Conservation (phyloP, 1,140 invertebrate species). For the Eulimnadia texana region DNA sequence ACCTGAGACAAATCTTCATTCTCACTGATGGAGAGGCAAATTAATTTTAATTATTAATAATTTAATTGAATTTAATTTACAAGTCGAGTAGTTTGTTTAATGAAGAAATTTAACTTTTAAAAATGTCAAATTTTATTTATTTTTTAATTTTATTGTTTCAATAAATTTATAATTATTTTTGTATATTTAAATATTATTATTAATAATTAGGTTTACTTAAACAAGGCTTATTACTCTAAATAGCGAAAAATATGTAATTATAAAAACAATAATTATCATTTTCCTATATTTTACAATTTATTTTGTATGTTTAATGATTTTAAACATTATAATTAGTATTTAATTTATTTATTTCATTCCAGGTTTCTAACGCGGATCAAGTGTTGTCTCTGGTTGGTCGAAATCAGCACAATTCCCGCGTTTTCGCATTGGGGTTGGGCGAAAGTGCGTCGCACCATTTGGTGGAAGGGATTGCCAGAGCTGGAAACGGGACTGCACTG, state of each 20-base stretch:
- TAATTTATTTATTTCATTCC: not conserved
- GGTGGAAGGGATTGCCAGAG: conserved; percentile 29
- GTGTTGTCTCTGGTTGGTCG: conserved; percentile 24
- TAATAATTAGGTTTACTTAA: too few species aligned
- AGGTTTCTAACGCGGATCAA: conserved; percentile 24
- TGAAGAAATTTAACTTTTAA: not conserved
- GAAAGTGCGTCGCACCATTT: conserved; percentile 26
- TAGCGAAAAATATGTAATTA: too few species aligned
- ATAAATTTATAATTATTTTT: too few species aligned
- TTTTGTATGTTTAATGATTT: not conserved
- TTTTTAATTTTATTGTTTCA: not conserved
- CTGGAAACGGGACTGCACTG: conserved; percentile 26
- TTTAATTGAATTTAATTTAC: not conserved
- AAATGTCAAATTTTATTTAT: not conserved
- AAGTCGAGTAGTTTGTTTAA: not conserved
- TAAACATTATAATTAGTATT: not conserved
- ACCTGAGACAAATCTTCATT: conserved; percentile 27
- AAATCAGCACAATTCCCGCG: conserved; percentile 24
- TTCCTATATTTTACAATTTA: not conserved
- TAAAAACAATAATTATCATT: too few species aligned
- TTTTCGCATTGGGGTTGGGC: conserved; percentile 29
- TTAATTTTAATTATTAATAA: conserved; percentile 6
- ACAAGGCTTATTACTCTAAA: too few species aligned
- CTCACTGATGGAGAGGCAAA: conserved; percentile 30
- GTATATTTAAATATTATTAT: too few species aligned